Percentiles rank a stretch among this genome's conserved stretches.
These are phyloP conservation scores for Colaptes auratus DNA, from an alignment of 2,113 vertebrate species.

Conservation along the genomic window DNA sequence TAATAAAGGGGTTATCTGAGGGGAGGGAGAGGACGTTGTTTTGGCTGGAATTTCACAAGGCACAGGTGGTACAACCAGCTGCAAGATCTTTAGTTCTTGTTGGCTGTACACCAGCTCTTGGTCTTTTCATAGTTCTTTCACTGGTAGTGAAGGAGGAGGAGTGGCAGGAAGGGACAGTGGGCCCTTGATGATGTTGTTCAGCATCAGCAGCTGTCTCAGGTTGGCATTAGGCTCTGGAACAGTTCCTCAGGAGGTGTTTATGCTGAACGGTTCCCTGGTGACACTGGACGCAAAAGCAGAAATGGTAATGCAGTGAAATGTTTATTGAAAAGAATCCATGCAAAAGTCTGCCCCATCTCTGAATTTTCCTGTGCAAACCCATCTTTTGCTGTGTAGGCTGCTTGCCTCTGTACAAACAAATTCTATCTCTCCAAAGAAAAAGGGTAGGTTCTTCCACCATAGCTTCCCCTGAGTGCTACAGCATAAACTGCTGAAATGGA, in stretches of 20 bases:
- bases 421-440: not conserved
- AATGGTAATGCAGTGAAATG: constrained; percentile 1
- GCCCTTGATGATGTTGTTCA: constrained; percentile 78
- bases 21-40: constrained; percentile 81
- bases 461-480: not conserved
- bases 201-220: constrained; percentile 83
- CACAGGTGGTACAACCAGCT: constrained; percentile 86
- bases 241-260: constrained; percentile 74
- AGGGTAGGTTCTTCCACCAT: not conserved
- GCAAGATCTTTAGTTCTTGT: constrained; percentile 85
- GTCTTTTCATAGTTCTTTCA: constrained; percentile 84
- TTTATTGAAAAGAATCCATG: constrained; percentile 27
- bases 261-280: constrained; percentile 58
- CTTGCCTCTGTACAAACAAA: not conserved
- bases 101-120: constrained; percentile 82
- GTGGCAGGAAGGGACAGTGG: constrained; percentile 82
- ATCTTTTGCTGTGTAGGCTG: constrained; percentile 4
- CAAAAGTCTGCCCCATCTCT: constrained; percentile 16
- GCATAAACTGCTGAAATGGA: not conserved
- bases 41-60: constrained; percentile 85
- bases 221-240: constrained; percentile 78
- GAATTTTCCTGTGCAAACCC: not conserved
- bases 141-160: constrained; percentile 75
- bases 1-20: constrained; percentile 68
- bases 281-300: constrained; percentile 52